Conservation (phyloP, 2,797 vertebrate species). For the Miopithecus talapoin region DNA sequence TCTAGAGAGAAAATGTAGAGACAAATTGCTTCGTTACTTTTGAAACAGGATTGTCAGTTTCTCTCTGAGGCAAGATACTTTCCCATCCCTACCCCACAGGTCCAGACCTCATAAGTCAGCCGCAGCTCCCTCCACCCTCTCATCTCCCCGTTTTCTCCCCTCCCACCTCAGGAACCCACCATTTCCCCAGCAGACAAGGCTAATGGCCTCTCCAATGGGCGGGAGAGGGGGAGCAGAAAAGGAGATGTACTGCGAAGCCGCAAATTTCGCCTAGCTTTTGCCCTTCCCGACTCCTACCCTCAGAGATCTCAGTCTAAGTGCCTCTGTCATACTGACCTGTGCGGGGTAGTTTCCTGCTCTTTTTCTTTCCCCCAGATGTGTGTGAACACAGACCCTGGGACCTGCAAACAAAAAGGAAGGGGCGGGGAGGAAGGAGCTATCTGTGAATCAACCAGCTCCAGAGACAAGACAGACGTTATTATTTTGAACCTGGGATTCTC, state of each 20-base stretch:
- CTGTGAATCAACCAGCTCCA: background rate
- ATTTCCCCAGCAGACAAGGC: background rate
- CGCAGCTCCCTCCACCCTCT: background rate
- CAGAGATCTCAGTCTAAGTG: background rate
- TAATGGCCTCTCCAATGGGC: background rate
- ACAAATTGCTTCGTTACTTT: background rate
- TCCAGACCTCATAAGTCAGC: background rate
- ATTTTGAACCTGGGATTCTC: background rate
- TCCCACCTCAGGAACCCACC: background rate
- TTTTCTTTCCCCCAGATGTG: background rate
- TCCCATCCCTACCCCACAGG: background rate
- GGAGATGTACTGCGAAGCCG: background rate
- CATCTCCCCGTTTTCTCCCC: background rate
- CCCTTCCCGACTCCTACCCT: background rate
- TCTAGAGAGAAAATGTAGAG: conserved; percentile 40
- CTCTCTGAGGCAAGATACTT: background rate
- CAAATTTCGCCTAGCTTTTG: background rate
- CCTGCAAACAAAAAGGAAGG: conserved; percentile 30
- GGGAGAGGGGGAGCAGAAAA: background rate
- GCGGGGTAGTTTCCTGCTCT: background rate
- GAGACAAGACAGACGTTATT: background rate
- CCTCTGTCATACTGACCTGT: conserved; percentile 31
- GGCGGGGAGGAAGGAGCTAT: background rate
- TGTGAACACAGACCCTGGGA: conserved; percentile 10
- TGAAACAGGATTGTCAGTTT: conserved; percentile 19